phyloP scores from a whole-genome alignment of 2,113 vertebrate species.

The Pipa parva region DNA sequence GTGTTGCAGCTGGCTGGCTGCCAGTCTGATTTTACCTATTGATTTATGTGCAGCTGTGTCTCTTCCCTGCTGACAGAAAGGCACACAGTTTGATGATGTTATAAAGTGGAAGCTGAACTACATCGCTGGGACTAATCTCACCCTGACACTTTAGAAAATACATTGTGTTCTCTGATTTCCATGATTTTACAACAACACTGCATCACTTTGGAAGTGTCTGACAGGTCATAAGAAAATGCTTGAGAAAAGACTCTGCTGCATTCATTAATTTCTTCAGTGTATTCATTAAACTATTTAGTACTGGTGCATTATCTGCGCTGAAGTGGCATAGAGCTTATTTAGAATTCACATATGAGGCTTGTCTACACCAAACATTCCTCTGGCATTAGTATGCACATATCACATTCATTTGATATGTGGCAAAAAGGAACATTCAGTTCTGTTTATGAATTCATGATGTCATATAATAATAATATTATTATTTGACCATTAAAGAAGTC shows the following conservation, averaged over 20 bases:
- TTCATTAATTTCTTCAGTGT: conserved; percentile 27
- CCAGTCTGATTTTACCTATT: conserved; percentile 35
- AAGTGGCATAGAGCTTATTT: background rate
- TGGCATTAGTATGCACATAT: background rate
- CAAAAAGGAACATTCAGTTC: no score
- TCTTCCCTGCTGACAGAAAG: conserved; percentile 29
- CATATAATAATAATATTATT: no score
- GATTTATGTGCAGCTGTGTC: conserved; percentile 36
- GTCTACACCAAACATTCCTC: background rate
- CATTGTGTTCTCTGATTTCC: conserved; percentile 26
- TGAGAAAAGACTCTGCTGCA: conserved; percentile 11
- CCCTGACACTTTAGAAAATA: conserved; percentile 16
- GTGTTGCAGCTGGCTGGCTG: conserved; percentile 34
- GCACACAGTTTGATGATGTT: conserved; percentile 37
- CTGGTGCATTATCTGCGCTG: background rate
- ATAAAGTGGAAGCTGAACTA: conserved; percentile 32
- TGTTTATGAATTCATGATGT: no score
- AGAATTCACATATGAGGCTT: background rate
- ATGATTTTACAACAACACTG: conserved; percentile 15
- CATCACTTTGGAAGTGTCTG: conserved; percentile 14
- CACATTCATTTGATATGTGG: background rate
- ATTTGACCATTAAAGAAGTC: no score
- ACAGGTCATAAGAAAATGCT: background rate
- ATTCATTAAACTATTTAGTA: background rate
- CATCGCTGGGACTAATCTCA: conserved; percentile 35